Evolutionary conservation across 2,113 vertebrate species (phyloP).

Genomic region (Macquaria australasica): DNA sequence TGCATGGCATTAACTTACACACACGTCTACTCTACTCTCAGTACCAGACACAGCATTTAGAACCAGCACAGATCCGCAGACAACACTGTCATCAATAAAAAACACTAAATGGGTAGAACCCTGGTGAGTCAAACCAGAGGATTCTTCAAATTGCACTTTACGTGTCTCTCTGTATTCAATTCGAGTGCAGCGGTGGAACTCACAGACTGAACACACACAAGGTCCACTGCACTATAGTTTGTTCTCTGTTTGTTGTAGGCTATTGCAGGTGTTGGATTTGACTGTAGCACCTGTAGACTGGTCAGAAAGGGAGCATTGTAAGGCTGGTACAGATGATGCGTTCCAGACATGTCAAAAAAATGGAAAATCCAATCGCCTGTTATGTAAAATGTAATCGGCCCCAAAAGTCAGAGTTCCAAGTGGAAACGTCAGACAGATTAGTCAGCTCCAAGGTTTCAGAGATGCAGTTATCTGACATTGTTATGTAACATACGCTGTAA

Average conservation of each 20-base stretch:
- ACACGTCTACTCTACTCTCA: constrained; percentile 21
- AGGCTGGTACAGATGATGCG: constrained; percentile 28
- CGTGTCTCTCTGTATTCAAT: not conserved
- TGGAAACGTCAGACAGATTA: not conserved
- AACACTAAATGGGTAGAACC: constrained; percentile 31
- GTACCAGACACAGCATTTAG: constrained; percentile 20
- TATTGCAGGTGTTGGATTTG: constrained; percentile 47
- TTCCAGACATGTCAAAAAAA: constrained; percentile 26
- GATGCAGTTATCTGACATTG: not conserved
- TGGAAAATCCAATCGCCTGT: constrained; percentile 11
- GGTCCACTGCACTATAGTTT: constrained; percentile 19
- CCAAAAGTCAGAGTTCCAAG: not conserved
- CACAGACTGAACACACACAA: constrained; percentile 1
- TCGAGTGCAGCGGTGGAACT: constrained; percentile 38
- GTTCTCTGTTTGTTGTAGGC: not conserved
- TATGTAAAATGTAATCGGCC: not conserved
- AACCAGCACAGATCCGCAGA: constrained; percentile 39
- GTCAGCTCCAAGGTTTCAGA: not conserved
- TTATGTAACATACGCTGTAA: not conserved
- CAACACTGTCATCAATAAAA: constrained; percentile 37
- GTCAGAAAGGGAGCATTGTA: constrained; percentile 4
- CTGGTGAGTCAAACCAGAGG: not conserved
- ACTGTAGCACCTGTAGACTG: constrained; percentile 76
- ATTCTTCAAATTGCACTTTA: constrained; percentile 64
- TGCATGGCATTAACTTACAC: constrained; percentile 19